phyloP scores from a whole-genome alignment of 2,888 invertebrate genomes.

The Erannis defoliaria region DNA sequence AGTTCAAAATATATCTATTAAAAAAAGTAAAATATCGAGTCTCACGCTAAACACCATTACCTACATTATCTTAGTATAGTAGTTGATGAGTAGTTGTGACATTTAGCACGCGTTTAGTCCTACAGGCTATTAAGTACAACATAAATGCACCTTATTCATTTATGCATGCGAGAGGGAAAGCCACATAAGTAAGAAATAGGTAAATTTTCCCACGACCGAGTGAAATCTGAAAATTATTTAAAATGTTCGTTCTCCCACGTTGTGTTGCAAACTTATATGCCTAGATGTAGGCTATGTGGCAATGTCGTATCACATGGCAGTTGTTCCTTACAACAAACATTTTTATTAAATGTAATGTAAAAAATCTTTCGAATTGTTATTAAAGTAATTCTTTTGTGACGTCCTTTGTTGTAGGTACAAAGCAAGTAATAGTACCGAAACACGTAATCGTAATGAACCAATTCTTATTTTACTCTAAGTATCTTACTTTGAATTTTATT shows the following conservation, averaged over 20 bases:
- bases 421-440: neutral
- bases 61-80: neutral
- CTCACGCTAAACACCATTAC: too few relatives aligned
- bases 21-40: too few relatives aligned
- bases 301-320: neutral
- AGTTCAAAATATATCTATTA: too few relatives aligned
- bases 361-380: neutral
- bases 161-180: slow-evolving; percentile 56
- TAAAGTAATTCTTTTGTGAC: neutral
- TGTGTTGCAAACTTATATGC: slow-evolving; percentile 44
- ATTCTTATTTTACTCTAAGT: neutral
- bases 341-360: neutral
- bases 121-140: neutral
- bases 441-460: neutral
- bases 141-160: neutral
- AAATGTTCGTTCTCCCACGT: slow-evolving; percentile 48
- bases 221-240: slow-evolving; percentile 57
- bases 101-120: neutral
- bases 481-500: too few relatives aligned
- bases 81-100: neutral
- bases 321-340: slow-evolving; percentile 2
- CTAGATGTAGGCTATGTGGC: neutral
- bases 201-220: slow-evolving; percentile 57
- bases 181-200: slow-evolving; percentile 52
- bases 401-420: neutral